These are phyloP conservation scores for Drosophila bifasciata DNA, from an alignment of 1,140 invertebrate genomes.

Conservation along the genomic window DNA sequence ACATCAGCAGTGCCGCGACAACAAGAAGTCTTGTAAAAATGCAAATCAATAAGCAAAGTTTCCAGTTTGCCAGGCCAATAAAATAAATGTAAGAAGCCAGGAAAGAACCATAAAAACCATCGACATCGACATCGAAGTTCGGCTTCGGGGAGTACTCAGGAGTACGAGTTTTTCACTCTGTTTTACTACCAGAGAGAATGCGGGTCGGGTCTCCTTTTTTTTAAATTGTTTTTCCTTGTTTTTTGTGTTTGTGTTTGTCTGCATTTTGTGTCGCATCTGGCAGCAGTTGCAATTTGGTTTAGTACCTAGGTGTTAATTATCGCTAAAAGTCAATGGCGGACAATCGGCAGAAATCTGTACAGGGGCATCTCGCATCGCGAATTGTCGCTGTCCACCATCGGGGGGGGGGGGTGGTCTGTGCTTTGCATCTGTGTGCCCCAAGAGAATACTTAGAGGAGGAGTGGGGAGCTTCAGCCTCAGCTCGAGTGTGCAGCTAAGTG, in stretches of 20 bases:
- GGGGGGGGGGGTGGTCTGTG: too few relatives aligned
- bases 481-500: too few relatives aligned
- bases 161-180: too few relatives aligned
- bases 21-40: constrained; percentile 75
- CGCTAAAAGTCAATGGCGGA: constrained; percentile 78
- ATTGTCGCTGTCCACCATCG: constrained; percentile 34
- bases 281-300: constrained; percentile 74
- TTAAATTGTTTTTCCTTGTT: constrained; percentile 2
- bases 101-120: constrained; percentile 37
- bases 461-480: constrained; percentile 13
- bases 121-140: constrained; percentile 52
- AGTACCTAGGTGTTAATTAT: constrained; percentile 80
- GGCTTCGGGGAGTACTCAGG: background rate
- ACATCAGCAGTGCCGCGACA: constrained; percentile 50
- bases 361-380: constrained; percentile 50
- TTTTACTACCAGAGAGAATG: too few relatives aligned
- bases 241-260: constrained; percentile 5
- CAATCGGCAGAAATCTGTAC: constrained; percentile 75
- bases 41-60: constrained; percentile 77
- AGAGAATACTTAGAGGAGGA: constrained; percentile 53
- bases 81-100: constrained; percentile 72
- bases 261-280: constrained; percentile 61
- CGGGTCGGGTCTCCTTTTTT: constrained; percentile 7
- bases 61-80: constrained; percentile 69
- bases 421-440: constrained; percentile 69